A percentile compares a stretch with the other conserved stretches of the same genome.
Conservation (phyloP, 2,797 vertebrate genomes). For the Sebastes oblongus region DNA sequence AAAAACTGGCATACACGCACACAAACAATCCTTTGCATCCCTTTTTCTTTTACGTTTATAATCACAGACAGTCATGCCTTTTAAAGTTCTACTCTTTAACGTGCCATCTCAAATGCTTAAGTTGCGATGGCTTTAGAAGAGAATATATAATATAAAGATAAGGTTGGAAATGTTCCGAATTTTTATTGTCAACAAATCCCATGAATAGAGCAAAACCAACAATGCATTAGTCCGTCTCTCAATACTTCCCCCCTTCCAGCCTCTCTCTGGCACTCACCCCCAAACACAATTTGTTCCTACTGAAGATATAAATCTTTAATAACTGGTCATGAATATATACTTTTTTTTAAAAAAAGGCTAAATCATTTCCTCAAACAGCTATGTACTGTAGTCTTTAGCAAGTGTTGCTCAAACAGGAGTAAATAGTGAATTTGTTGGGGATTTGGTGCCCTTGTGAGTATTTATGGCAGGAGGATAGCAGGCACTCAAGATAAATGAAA, state of each 20-base stretch:
- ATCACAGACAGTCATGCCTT: background rate
- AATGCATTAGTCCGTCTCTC: background rate
- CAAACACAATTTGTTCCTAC: background rate
- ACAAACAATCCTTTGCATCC: background rate
- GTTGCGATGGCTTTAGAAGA: background rate
- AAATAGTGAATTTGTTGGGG: background rate
- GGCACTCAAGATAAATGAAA: background rate
- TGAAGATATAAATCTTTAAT: background rate
- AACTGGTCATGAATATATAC: background rate
- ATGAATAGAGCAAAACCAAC: background rate
- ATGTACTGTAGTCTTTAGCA: background rate
- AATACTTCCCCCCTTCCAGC: background rate
- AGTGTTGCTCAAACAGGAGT: background rate
- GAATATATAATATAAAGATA: background rate
- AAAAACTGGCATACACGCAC: slow-evolving; percentile 1
- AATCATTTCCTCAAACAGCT: background rate
- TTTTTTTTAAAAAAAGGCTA: background rate
- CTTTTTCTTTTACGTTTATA: slow-evolving; percentile 10
- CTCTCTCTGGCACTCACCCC: background rate
- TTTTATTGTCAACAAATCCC: background rate
- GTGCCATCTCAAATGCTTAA: background rate
- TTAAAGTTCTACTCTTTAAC: background rate
- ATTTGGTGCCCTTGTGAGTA: background rate
- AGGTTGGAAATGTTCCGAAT: background rate
- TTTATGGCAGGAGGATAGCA: background rate